Evolutionary conservation across 2,888 invertebrate genomes (phyloP), one percentile per base, ranked within the genome.

Genomic region (Cabera pusaria): DNA sequence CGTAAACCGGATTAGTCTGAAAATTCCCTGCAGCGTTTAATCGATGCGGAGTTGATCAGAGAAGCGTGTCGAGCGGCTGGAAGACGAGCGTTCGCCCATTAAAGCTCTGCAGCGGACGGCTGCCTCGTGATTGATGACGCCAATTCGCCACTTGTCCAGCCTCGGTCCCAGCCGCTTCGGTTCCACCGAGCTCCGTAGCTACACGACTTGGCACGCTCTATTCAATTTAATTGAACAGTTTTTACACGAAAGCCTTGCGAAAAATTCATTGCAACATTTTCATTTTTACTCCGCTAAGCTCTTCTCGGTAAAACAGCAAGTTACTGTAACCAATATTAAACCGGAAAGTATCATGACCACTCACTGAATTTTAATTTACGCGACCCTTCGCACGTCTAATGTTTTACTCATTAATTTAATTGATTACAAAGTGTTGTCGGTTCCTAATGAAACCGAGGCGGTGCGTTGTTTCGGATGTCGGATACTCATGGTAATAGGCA

Each of bases 71-170:
- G 55, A 51, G 50, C 44, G 51, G 56, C 51, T 55, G 57, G 62
- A 66, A 71, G 73, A 70, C 59, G 64, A 64, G 67, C 63, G 60
- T 57, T 64, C 53, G 64, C 52, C 70, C 70, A 72, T 78, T 77
- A 73, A 71, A 74, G 66, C 72, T 61, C 65, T 73, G 73, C 63
- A 64, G 64, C 63, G 62, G 70, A 69, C 70, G 71, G 65, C 64
- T 56, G 55, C 49, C 49, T 45, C 45, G 72, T 82, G 84, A 85
- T 85, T 84, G 84, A 85, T 85, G 82, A 78, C 63, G 74, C 69
- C 80, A 81, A 81, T 83, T 75, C 78, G 72, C 77, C 71, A 75
- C 73, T 78, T 72, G 75, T 66, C 76, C 72, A 61, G 64, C 49
- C 44, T 42, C 45, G 33, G 45, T 27, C 50, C 42, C 44, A 49